Base-by-base conservation (phyloP, 1,140 invertebrate genomes). In the Drosophila kurseongensis region DNA sequence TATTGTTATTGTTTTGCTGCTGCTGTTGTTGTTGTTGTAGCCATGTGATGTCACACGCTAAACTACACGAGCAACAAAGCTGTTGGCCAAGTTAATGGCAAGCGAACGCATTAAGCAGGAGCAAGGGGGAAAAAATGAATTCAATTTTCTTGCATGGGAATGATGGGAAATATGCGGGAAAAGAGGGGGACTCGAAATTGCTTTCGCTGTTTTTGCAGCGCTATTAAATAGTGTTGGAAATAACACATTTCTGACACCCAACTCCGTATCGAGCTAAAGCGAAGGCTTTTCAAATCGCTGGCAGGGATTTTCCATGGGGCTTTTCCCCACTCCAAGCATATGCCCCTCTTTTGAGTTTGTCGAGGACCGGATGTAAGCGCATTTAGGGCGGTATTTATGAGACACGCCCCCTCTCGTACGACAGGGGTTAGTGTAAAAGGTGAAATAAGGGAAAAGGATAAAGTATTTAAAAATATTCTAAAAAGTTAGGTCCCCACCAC, bases 221-320 rank as follows among this genome's bases (percentile, higher is more conserved):
- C 61, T 77, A 83, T 83, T 83, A 78, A 83, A 83, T 79, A 84
- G 80, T 83, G 80, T 83, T 79, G 80, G 60, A 76, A 83, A 84
- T 82, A 82, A 82, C 59, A 78, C 75, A 82, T 75, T 84, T 82
- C 81, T 82, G 75, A 83, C 80, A 77, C 80, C 80, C 63, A 50
- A 74, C 67, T 73, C 48, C 48, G 56, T 51, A 63, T 62, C 50
- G 68, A 36, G 55, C 55, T 18, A 14, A 50, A 42, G 65, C 36
- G 6, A 65, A 48, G 65, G 65, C 65, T 62, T 65, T 67, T 67
- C 65, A 67, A 45, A 45, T 66, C 60, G 29, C 65, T 6, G 13
- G 14, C 2, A 32, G 55, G 27, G 55, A 57, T 47, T 51, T 60
- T 44, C 32, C 29, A 10, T n/a, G n/a, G 48, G n/a, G 29, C 4